Evolutionary conservation across 2,888 invertebrate genomes (phyloP).

Genomic region (Dryomyza anilis): DNA sequence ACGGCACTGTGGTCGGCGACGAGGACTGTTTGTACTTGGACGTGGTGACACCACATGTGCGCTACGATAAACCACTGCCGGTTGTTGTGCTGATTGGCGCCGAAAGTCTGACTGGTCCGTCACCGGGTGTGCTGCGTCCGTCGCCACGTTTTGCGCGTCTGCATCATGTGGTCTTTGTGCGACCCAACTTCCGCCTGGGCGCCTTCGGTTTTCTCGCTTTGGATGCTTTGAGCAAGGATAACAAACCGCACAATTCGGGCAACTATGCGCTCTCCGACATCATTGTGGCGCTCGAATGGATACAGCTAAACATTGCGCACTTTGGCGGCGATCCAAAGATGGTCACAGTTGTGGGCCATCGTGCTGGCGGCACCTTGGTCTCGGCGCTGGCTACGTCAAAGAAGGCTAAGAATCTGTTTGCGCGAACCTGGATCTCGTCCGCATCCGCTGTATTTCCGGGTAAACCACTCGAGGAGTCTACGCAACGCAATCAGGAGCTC

Average conservation of each 20-base stretch:
- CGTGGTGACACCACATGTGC: conserved; percentile 79
- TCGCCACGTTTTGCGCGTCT: conserved; percentile 77
- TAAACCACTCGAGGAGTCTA: conserved; percentile 66
- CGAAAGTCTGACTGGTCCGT: conserved; percentile 77
- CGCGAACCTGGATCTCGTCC: conserved; percentile 80
- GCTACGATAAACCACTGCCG: conserved; percentile 78
- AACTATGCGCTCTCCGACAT: conserved; percentile 87
- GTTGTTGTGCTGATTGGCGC: conserved; percentile 84
- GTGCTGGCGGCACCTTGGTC: conserved; percentile 83
- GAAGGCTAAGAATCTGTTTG: conserved; percentile 71
- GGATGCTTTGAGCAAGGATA: conserved; percentile 70
- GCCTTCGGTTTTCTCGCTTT: conserved; percentile 82
- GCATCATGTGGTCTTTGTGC: conserved; percentile 82
- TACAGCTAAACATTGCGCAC: conserved; percentile 78
- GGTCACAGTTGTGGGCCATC: conserved; percentile 83
- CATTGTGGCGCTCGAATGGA: conserved; percentile 77
- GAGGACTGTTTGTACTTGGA: conserved; percentile 86
- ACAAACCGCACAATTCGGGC: conserved; percentile 78
- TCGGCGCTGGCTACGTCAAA: conserved; percentile 71
- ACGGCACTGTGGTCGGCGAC: conserved; percentile 70
- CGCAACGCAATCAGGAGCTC: conserved; percentile 68
- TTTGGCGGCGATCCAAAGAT: conserved; percentile 82
- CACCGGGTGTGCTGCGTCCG: conserved; percentile 74
- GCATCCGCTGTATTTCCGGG: conserved; percentile 77
- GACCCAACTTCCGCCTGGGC: conserved; percentile 83